Conservation (phyloP, 2,888 invertebrate species). For the Lycaena phlaeas region DNA sequence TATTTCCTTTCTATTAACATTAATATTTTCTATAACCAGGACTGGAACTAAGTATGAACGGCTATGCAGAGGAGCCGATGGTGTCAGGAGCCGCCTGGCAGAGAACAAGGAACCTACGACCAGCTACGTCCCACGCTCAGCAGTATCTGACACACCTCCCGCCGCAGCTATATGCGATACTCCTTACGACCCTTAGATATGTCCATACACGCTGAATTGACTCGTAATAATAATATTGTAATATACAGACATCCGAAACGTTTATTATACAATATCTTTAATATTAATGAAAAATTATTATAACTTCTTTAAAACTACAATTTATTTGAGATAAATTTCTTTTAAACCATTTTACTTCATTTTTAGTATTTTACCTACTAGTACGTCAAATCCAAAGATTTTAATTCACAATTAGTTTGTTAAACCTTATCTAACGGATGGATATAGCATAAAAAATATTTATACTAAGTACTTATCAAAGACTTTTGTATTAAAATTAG, state of each 20-base stretch:
- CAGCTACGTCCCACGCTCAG: slow-evolving; percentile 50
- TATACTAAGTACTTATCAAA: too few relatives aligned
- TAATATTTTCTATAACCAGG: slow-evolving; percentile 27
- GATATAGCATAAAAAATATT: too few relatives aligned
- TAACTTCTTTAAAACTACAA: too few relatives aligned
- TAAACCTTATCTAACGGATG: too few relatives aligned
- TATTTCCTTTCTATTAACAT: too few relatives aligned
- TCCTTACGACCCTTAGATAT: slow-evolving; percentile 45
- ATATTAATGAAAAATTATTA: too few relatives aligned
- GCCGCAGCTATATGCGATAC: slow-evolving; percentile 47
- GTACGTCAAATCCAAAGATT: too few relatives aligned
- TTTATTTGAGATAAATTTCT: too few relatives aligned
- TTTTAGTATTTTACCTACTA: too few relatives aligned
- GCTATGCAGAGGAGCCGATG: slow-evolving; percentile 59
- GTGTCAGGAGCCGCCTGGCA: slow-evolving; percentile 66
- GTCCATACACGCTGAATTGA: slow-evolving; percentile 36
- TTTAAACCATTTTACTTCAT: too few relatives aligned
- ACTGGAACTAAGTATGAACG: slow-evolving; percentile 55
- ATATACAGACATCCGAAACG: background rate
- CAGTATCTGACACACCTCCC: slow-evolving; percentile 49
- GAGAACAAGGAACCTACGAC: slow-evolving; percentile 46
- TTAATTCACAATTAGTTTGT: too few relatives aligned
- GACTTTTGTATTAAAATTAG: too few relatives aligned
- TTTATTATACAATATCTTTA: background rate
- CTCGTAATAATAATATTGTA: background rate